These are phyloP conservation scores for Aselliscus stoliczkanus DNA, from an alignment of 2,797 vertebrate species.

Conservation along the genomic window DNA sequence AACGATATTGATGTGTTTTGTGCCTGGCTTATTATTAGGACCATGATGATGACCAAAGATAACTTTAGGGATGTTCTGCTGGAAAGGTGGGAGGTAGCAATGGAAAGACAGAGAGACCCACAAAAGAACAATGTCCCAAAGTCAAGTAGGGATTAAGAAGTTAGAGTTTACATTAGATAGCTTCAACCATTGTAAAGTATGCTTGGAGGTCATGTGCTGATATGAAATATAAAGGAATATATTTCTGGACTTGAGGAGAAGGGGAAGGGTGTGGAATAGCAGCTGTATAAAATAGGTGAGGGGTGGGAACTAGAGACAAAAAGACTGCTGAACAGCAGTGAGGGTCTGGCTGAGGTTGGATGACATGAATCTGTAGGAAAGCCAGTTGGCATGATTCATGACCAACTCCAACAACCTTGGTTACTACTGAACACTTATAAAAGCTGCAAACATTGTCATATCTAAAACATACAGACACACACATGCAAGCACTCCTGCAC, in stretches of 20 bases:
- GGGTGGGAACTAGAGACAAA: background rate
- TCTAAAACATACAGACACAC: background rate
- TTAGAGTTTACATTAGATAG: background rate
- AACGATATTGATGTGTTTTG: background rate
- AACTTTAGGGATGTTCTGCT: background rate
- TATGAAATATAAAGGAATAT: background rate
- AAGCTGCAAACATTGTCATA: background rate
- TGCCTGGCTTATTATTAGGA: background rate
- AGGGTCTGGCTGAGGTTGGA: background rate
- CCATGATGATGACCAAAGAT: background rate
- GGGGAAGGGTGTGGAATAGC: background rate
- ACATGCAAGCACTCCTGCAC: background rate
- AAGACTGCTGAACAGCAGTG: background rate
- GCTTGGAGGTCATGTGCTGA: background rate
- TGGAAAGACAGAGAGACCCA: background rate
- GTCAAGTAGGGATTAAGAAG: background rate
- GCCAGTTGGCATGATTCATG: background rate
- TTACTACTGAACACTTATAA: background rate
- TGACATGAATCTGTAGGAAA: background rate
- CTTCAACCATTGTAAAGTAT: background rate
- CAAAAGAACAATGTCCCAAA: background rate
- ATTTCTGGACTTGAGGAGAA: background rate
- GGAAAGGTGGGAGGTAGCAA: background rate
- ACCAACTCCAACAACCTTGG: conserved; percentile 14
- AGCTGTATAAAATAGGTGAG: background rate